phyloP scores from a whole-genome alignment of 2,113 vertebrate genomes.

The Nothocercus nigrocapillus region DNA sequence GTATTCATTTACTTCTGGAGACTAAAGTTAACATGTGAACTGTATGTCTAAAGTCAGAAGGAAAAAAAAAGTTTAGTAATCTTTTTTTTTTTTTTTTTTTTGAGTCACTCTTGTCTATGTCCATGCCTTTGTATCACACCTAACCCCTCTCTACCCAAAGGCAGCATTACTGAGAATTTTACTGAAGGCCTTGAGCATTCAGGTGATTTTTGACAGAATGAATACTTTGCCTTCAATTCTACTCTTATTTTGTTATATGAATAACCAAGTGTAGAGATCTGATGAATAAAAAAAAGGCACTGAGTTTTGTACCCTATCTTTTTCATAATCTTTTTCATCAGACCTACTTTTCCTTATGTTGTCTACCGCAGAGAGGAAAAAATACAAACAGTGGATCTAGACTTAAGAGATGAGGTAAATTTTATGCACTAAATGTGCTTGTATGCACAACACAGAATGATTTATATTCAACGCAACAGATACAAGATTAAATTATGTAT shows the following conservation, averaged over 20 bases:
- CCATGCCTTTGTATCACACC: not conserved
- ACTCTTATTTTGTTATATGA: not conserved
- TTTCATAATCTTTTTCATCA: not conserved
- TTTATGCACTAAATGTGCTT: not conserved
- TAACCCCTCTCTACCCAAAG: not conserved
- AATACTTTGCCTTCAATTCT: not conserved
- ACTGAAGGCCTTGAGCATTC: not conserved
- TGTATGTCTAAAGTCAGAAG: not conserved
- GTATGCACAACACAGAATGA: not conserved
- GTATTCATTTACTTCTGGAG: not conserved
- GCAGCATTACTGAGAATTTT: not conserved
- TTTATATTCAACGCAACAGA: not conserved
- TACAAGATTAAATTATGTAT: not conserved
- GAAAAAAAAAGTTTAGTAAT: not conserved
- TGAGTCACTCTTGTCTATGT: not conserved
- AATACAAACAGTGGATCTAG: not conserved
- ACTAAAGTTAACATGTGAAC: not conserved
- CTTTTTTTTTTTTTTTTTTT: not conserved
- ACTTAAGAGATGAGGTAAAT: not conserved
- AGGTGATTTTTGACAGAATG: not conserved
- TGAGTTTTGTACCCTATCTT: not conserved
- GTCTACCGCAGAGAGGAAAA: not conserved
- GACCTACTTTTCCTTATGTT: not conserved
- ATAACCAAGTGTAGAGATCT: not conserved
- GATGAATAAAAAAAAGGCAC: not conserved